A percentile compares a stretch with the other conserved stretches of the same genome.
These are phyloP conservation scores for Athetis lepigone DNA, from an alignment of 2,888 invertebrate genomes.

Conservation along the genomic window DNA sequence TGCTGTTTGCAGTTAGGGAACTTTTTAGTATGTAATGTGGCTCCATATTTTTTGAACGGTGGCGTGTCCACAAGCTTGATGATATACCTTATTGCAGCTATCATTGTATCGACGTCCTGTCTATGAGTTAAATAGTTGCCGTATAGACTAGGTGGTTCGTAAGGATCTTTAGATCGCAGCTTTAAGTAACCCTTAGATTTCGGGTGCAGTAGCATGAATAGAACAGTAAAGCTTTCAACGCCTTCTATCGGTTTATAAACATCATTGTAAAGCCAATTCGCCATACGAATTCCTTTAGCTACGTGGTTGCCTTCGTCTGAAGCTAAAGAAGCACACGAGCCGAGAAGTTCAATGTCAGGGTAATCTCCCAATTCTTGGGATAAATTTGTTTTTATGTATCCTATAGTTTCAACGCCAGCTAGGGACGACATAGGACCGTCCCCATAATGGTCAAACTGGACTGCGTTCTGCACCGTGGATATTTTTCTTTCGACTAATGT, in stretches of 20 bases:
- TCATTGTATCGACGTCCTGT: constrained; percentile 90
- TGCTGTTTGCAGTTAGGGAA: constrained; percentile 89
- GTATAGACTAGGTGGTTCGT: constrained; percentile 92
- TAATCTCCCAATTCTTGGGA: constrained; percentile 88
- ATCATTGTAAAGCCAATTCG: constrained; percentile 83
- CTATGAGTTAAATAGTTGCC: constrained; percentile 93
- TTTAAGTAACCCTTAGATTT: constrained; percentile 92
- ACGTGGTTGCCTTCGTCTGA: constrained; percentile 88
- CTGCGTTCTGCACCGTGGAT: constrained; percentile 74
- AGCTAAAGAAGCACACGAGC: constrained; percentile 89
- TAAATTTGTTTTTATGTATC: constrained; percentile 90
- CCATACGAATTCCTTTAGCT: constrained; percentile 80
- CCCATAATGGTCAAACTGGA: constrained; percentile 82
- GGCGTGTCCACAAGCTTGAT: constrained; percentile 89
- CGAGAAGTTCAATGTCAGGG: constrained; percentile 92
- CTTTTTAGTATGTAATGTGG: constrained; percentile 87
- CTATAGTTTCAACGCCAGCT: constrained; percentile 91
- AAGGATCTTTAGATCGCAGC: constrained; percentile 92
- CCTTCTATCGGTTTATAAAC: constrained; percentile 83
- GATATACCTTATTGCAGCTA: constrained; percentile 91
- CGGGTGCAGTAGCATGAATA: constrained; percentile 91
- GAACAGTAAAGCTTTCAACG: constrained; percentile 84
- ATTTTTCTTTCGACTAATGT: constrained; percentile 75
- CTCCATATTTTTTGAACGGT: constrained; percentile 91
- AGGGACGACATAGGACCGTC: constrained; percentile 89